phyloP scores from a whole-genome alignment of 2,797 vertebrate species.

The Microhierax caerulescens region DNA sequence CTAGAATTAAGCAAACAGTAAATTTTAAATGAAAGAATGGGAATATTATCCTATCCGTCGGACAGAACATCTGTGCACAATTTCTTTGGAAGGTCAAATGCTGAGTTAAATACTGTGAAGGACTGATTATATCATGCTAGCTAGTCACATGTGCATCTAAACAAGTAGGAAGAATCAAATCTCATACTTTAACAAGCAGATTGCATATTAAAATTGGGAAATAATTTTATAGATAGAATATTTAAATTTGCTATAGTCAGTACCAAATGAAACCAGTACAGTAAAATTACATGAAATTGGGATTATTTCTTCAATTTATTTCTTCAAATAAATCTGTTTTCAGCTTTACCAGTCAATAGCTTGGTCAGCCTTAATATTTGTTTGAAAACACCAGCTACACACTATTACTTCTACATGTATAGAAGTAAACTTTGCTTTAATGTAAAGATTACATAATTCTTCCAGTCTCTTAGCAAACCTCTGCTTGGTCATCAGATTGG shows the following conservation, averaged over 20 bases:
- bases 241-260: neutral
- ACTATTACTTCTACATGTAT: neutral
- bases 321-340: too few relatives aligned
- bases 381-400: neutral
- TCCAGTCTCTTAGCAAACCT: neutral
- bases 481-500: neutral
- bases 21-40: neutral
- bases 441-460: neutral
- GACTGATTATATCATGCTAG: neutral
- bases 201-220: neutral
- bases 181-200: neutral
- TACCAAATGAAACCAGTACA: neutral
- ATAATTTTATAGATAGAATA: neutral
- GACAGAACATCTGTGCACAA: neutral
- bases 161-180: slow-evolving; percentile 16
- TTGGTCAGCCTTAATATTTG: neutral
- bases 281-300: neutral
- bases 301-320: neutral
- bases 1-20: neutral
- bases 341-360: neutral
- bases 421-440: neutral
- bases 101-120: slow-evolving; percentile 7
- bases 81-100: slow-evolving; percentile 9
- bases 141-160: neutral
- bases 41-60: neutral